A percentile compares a stretch with the other conserved stretches of the same genome.
Evolutionary conservation across 2,113 vertebrate species (phyloP).

Genomic region (Oryzias celebensis): DNA sequence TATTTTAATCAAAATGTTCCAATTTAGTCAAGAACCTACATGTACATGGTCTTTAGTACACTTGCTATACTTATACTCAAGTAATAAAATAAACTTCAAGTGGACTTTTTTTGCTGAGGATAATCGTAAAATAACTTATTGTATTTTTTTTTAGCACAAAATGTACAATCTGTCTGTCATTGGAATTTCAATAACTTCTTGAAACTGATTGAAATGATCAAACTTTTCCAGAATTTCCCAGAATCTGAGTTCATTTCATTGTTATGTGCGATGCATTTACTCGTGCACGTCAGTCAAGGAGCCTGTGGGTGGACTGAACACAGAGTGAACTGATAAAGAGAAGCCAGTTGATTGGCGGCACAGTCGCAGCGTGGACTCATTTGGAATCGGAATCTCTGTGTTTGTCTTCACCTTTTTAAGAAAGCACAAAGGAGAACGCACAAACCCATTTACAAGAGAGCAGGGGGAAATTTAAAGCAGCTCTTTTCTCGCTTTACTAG

Average conservation of each 20-base stretch:
- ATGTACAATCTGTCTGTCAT: no score
- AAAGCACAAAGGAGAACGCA: conserved; percentile 34
- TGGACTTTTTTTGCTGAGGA: no score
- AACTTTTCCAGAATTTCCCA: no score
- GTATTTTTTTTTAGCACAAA: no score
- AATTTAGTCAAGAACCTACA: no score
- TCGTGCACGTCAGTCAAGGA: conserved; percentile 47
- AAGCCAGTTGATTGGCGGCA: conserved; percentile 32
- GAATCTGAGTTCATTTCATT: background rate
- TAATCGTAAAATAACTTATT: no score
- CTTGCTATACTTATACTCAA: no score
- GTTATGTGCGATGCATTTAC: conserved; percentile 36
- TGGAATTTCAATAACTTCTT: no score
- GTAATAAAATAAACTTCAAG: no score
- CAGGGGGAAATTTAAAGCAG: conserved; percentile 15
- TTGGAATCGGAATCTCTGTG: conserved; percentile 46
- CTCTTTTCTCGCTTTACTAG: conserved; percentile 26
- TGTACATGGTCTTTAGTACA: no score
- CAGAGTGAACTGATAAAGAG: conserved; percentile 38
- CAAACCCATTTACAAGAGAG: conserved; percentile 30
- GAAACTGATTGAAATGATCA: no score
- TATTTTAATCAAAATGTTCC: no score
- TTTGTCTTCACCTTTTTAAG: conserved; percentile 46
- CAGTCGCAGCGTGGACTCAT: conserved; percentile 28
- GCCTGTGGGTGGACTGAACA: conserved; percentile 41